phyloP scores from a whole-genome alignment of 2,888 invertebrate species.

The Pilophorus perplexus region DNA sequence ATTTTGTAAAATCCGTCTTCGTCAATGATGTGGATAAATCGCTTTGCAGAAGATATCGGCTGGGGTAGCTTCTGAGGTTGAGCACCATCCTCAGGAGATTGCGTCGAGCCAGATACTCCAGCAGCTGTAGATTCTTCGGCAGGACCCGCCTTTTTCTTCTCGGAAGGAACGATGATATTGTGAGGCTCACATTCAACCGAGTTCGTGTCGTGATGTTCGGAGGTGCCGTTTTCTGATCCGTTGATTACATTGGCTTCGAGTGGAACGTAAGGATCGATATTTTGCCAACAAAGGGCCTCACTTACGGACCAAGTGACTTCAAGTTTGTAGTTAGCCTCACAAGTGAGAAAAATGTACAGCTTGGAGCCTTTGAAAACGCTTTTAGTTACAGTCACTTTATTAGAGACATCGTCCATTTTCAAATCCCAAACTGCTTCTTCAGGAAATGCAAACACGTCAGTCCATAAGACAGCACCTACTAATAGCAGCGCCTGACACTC shows the following conservation, averaged over 20 bases:
- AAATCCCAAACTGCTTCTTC: constrained; percentile 63
- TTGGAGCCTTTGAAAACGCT: constrained; percentile 70
- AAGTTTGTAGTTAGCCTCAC: constrained; percentile 51
- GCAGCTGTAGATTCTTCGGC: not conserved
- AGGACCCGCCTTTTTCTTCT: not conserved
- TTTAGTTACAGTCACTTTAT: constrained; percentile 52
- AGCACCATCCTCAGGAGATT: not conserved
- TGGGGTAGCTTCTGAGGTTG: not conserved
- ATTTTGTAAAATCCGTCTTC: constrained; percentile 73
- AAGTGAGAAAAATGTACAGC: constrained; percentile 63
- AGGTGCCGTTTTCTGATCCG: constrained; percentile 13
- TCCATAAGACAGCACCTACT: no score
- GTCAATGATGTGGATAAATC: constrained; percentile 59
- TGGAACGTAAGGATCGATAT: constrained; percentile 17
- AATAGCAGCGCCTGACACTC: no score
- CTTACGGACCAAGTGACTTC: constrained; percentile 42
- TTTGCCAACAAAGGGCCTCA: constrained; percentile 43
- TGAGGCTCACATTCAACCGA: not conserved
- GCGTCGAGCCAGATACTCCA: not conserved
- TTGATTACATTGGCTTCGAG: not conserved
- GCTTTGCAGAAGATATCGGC: constrained; percentile 45
- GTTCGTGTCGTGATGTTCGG: not conserved
- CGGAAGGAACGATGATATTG: not conserved
- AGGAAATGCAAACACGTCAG: no score
- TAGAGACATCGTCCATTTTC: constrained; percentile 55